Base-by-base conservation (phyloP, 2,113 vertebrate species). In the Alexandromys fortis region DNA sequence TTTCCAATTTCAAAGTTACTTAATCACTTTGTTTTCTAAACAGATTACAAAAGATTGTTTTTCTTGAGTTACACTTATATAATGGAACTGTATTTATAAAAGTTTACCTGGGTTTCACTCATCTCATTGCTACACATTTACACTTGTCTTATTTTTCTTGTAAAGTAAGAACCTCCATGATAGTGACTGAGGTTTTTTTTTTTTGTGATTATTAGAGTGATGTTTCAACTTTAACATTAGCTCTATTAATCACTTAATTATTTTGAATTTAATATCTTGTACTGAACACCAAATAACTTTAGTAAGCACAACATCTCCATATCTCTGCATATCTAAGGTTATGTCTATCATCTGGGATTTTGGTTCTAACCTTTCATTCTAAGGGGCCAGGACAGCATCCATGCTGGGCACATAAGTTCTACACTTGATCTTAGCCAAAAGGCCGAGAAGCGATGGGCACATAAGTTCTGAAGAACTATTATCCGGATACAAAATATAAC, bases 121-220 rank as follows among this genome's bases (percentile, higher is more conserved):
- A n/a, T 11, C 79, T 21, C 26, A 82, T 58, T 77, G n/a, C 45
- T 89, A 72, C 10, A 79, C 75, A 83, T 58, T 55, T 65, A 26
- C 5, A 33, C 2, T 38, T 76, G 45, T 49, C 49, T 90, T 94
- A 93, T 3, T 22, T 83, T 55, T 35, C 0, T 33, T 65, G 3
- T 83, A 93, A 87, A 97, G 92, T 68, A 67, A 63, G 52, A 30
- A 52, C 83, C 75, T 85, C 1, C 90, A 79, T 22, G 91, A 67
- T 68, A 77, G 28, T 11, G 5, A 89, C 6, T 38, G 4, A 70
- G 26, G 26, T 42, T 78, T 30, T 73, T 1, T 42, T 78, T 30
- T 73, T 1, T 28, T 82, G 19, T 21, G 42, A 87, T 42, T 33
- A 61, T 79, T 89, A 49, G 16, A 68, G 28, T 28, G 67, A 58